Conservation (phyloP, 2,888 invertebrate genomes). For the Drosophila acutilabella region DNA sequence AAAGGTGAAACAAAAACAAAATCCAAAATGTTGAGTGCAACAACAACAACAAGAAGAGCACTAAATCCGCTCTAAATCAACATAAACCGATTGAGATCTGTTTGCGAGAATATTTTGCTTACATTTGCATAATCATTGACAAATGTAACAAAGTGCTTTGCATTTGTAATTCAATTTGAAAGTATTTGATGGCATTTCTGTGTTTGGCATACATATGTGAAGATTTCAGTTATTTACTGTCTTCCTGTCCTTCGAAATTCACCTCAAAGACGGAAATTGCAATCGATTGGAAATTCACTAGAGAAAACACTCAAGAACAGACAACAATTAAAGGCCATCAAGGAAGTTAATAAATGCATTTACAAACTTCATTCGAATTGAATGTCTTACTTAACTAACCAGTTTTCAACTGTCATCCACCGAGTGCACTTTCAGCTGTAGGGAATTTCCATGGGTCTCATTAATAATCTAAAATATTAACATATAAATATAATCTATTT, state of each 20-base stretch:
- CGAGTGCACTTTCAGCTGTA: no score
- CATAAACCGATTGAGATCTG: constrained; percentile 26
- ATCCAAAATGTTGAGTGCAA: neutral
- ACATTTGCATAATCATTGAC: constrained; percentile 47
- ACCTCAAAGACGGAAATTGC: constrained; percentile 23
- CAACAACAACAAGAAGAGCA: no score
- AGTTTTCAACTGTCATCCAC: neutral
- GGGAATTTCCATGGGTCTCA: no score
- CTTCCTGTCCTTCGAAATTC: neutral
- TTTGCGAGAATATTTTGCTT: constrained; percentile 10
- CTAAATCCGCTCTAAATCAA: constrained; percentile 4
- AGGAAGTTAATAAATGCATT: neutral
- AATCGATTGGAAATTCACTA: constrained; percentile 14
- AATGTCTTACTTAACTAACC: neutral
- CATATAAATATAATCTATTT: no score
- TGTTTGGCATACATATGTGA: constrained; percentile 1
- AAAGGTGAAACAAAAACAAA: constrained; percentile 8
- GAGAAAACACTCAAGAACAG: constrained; percentile 3
- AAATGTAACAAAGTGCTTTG: constrained; percentile 39
- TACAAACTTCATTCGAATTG: neutral
- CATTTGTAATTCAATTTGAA: constrained; percentile 23
- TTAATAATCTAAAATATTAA: no score
- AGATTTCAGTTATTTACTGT: neutral
- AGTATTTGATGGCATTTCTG: constrained; percentile 5
- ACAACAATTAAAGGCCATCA: constrained; percentile 3